Percentiles rank a stretch among this genome's conserved stretches.
These are phyloP conservation scores for Mellivora capensis DNA, from an alignment of 2,113 vertebrate genomes.

Conservation along the genomic window DNA sequence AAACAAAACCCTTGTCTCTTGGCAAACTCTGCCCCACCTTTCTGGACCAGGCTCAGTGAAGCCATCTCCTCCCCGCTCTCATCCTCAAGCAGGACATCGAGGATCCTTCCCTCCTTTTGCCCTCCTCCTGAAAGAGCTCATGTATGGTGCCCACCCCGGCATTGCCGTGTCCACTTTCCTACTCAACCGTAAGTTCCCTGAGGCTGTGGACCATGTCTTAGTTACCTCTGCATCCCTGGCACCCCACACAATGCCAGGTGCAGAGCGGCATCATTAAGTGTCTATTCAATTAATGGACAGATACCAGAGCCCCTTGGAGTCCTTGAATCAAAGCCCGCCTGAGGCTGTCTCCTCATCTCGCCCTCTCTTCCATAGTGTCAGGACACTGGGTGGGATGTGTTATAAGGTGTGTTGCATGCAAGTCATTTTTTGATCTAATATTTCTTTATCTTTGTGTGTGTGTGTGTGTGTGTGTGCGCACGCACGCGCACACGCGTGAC, in stretches of 20 bases:
- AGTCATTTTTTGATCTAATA: background rate
- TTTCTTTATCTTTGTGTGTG: background rate
- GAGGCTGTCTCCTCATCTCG: background rate
- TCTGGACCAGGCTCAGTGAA: background rate
- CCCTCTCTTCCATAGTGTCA: background rate
- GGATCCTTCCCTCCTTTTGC: background rate
- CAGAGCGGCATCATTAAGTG: background rate
- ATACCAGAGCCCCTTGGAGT: background rate
- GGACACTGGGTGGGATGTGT: background rate
- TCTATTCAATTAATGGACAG: background rate
- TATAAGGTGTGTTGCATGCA: background rate
- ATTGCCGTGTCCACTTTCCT: background rate
- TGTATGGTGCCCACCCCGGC: background rate
- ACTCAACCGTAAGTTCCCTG: background rate
- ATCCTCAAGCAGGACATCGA: background rate
- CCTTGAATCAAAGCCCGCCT: background rate
- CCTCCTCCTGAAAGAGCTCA: background rate
- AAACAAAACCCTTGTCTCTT: background rate
- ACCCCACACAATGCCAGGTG: background rate
- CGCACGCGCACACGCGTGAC: accelerated
- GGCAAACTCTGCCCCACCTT: background rate
- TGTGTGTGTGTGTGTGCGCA: no score
- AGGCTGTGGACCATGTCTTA: background rate
- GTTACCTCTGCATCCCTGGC: background rate
- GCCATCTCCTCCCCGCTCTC: background rate